Conservation (phyloP, 1,140 invertebrate species). For the Drosophila mayri region DNA sequence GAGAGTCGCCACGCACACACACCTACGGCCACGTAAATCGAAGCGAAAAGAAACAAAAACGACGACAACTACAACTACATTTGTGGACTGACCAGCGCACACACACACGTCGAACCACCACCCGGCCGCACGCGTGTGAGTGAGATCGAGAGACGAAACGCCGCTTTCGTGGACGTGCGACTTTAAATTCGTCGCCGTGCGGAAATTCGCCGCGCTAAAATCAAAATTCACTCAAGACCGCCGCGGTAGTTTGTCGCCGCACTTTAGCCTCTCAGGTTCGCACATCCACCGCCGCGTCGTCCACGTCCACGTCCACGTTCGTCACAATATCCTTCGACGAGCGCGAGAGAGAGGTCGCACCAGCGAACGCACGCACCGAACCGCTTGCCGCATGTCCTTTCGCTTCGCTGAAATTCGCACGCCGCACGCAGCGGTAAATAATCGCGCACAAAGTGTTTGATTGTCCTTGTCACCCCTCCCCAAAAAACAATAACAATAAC, state of each 20-base stretch:
- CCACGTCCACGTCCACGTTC: conserved; percentile 11
- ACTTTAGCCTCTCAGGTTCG: conserved; percentile 79
- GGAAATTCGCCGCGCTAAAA: conserved; percentile 84
- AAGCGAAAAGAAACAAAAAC: conserved; percentile 59
- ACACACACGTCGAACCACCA: conserved; percentile 33
- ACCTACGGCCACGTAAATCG: conserved; percentile 37
- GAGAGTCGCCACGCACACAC: conserved; percentile 23
- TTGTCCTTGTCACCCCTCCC: conserved; percentile 1
- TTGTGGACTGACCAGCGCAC: conserved; percentile 70
- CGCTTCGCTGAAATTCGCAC: conserved; percentile 31
- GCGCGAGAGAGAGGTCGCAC: conserved; percentile 51
- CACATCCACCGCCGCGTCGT: conserved; percentile 54
- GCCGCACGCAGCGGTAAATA: conserved; percentile 37
- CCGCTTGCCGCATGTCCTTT: conserved; percentile 33
- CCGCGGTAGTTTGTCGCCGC: conserved; percentile 82
- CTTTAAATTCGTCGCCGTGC: conserved; percentile 67
- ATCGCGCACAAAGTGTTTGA: conserved; percentile 30
- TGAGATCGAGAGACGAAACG: conserved; percentile 53
- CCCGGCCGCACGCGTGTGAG: conserved; percentile 26
- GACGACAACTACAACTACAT: conserved; percentile 43
- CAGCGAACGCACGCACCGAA: conserved; percentile 18
- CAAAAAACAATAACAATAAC: conserved; percentile 31
- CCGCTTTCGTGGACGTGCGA: conserved; percentile 61
- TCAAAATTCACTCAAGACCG: conserved; percentile 83
- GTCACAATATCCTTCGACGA: conserved; percentile 71